Percentiles rank a stretch among this genome's conserved stretches.
phyloP scores from a whole-genome alignment of 2,113 vertebrate genomes.

The Origma solitaria region DNA sequence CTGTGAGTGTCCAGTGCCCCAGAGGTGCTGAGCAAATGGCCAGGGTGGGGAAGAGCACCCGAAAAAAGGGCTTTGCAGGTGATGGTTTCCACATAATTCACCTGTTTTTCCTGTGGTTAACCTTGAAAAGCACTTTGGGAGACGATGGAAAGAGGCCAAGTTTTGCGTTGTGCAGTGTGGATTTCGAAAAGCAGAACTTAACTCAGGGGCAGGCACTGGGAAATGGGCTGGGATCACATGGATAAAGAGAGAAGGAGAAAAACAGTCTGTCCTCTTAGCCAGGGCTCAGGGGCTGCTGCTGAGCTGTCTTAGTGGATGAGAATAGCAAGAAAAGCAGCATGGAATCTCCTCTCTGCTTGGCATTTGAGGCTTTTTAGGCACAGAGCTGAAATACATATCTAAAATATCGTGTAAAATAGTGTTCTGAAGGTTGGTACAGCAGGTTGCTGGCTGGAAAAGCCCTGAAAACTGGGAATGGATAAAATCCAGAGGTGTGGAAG shows the following conservation, averaged over 20 bases:
- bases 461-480: neutral
- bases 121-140: neutral
- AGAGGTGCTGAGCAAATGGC: neutral
- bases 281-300: neutral
- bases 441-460: neutral
- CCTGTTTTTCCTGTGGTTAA: neutral
- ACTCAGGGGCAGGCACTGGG: neutral
- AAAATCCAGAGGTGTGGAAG: neutral
- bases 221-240: neutral
- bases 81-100: neutral
- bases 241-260: neutral
- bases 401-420: rapidly evolving
- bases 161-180: neutral
- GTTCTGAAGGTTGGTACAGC: neutral
- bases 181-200: neutral
- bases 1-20: neutral
- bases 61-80: neutral
- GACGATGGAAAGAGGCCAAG: neutral
- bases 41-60: neutral
- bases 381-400: rapidly evolving
- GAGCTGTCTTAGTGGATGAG: neutral
- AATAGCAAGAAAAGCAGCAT: rapidly evolving
- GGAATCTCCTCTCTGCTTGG: neutral
- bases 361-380: neutral
- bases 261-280: neutral